Evolutionary conservation across 2,888 invertebrate species (phyloP).

Genomic region (Philonicus albiceps): DNA sequence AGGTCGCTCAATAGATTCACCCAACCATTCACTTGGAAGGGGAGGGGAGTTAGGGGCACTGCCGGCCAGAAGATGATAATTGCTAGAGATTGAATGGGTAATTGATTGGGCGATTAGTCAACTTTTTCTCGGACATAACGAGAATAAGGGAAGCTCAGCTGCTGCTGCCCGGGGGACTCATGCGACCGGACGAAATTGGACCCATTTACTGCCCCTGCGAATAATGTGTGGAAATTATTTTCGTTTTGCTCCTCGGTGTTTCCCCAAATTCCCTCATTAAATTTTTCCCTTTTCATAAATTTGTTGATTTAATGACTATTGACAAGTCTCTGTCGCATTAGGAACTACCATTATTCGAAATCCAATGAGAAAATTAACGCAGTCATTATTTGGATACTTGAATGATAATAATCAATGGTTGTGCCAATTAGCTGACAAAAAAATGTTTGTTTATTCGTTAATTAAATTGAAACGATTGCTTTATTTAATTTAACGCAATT

Average conservation of each 20-base stretch:
- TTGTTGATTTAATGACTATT: neutral
- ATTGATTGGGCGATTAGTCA: slow-evolving; percentile 40
- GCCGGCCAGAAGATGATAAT: slow-evolving; percentile 36
- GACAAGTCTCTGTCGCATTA: neutral
- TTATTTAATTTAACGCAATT: neutral
- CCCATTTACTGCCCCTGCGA: neutral
- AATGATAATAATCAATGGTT: neutral
- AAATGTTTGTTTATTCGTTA: neutral
- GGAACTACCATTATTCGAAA: neutral
- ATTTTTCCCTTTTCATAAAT: neutral
- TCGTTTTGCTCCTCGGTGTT: neutral
- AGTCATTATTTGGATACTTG: neutral
- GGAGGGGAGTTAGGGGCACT: neutral
- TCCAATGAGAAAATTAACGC: neutral
- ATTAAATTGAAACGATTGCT: neutral
- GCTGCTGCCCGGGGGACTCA: neutral
- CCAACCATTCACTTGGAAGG: slow-evolving; percentile 2
- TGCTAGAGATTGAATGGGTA: slow-evolving; percentile 37
- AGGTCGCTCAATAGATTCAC: slow-evolving; percentile 24
- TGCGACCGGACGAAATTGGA: neutral
- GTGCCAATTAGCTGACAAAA: neutral
- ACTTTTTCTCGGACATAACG: slow-evolving; percentile 18
- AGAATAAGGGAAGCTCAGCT: neutral
- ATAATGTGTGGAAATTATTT: neutral
- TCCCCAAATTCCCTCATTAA: neutral